phyloP scores from a whole-genome alignment of 1,140 invertebrate genomes.

The Hermetia illucens region DNA sequence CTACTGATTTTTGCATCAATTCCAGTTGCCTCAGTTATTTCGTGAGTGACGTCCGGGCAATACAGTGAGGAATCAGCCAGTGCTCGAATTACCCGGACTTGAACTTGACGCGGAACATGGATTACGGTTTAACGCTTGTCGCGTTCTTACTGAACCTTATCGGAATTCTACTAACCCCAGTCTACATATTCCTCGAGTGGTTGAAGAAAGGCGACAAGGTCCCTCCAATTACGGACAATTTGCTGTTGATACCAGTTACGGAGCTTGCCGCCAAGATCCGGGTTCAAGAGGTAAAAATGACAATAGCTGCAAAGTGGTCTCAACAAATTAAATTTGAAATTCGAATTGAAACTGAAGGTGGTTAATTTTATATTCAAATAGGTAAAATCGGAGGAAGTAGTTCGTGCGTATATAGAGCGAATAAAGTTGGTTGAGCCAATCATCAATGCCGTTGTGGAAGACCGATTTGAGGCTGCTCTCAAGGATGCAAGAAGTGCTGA shows the following conservation, averaged over 20 bases:
- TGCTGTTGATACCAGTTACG: conserved; percentile 24
- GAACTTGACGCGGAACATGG: too few relatives aligned
- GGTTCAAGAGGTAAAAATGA: conserved; percentile 29
- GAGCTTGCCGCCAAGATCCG: conserved; percentile 30
- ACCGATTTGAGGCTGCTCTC: conserved; percentile 50
- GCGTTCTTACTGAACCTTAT: conserved; percentile 5
- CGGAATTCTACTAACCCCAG: conserved; percentile 9
- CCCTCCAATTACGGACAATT: conserved; percentile 19
- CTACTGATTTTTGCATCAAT: too few relatives aligned
- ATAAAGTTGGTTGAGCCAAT: conserved; percentile 54
- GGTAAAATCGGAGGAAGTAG: conserved; percentile 46
- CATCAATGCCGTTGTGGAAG: conserved; percentile 60
- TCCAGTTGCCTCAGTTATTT: too few relatives aligned
- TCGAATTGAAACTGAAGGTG: too few relatives aligned
- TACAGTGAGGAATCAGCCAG: too few relatives aligned
- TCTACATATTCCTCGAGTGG: conserved; percentile 14
- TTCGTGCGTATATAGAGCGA: conserved; percentile 48
- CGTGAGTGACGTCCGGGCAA: too few relatives aligned
- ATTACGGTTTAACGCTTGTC: conserved; percentile 9
- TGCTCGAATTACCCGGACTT: too few relatives aligned
- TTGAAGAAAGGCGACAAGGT: conserved; percentile 10
- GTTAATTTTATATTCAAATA: too few relatives aligned
- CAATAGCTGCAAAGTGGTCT: neutral
- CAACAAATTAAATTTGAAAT: neutral
- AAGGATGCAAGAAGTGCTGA: conserved; percentile 51